Conservation (phyloP, 1,140 invertebrate genomes). For the Pseudachorutes palmiensis region DNA sequence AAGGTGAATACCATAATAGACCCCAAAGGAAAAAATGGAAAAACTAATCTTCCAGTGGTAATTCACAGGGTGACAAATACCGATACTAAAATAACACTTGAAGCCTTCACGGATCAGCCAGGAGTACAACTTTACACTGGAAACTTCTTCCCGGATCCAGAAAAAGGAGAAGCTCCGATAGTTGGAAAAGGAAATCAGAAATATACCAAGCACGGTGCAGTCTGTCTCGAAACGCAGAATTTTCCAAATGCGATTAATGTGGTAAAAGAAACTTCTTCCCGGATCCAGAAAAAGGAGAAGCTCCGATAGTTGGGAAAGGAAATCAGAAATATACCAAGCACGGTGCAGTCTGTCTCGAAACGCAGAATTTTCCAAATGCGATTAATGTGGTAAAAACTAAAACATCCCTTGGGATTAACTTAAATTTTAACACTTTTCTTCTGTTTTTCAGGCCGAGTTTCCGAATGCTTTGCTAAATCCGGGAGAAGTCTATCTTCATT, state of each 20-base stretch:
- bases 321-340: conserved; percentile 63
- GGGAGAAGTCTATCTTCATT: conserved; percentile 59
- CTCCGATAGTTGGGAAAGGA: conserved; percentile 56
- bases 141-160: conserved; percentile 58
- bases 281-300: conserved; percentile 39
- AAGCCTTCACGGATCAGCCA: conserved; percentile 74
- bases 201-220: conserved; percentile 69
- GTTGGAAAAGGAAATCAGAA: conserved; percentile 58
- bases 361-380: conserved; percentile 86
- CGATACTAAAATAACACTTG: conserved; percentile 58
- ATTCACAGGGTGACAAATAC: conserved; percentile 56
- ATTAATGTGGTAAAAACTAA: conserved; percentile 62
- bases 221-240: conserved; percentile 86
- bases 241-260: conserved; percentile 86
- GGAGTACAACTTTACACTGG: conserved; percentile 84
- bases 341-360: conserved; percentile 78
- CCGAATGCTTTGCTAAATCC: conserved; percentile 63
- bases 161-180: conserved; percentile 41
- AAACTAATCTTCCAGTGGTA: conserved; percentile 17
- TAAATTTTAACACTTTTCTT: conserved; percentile 33
- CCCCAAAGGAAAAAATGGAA: not conserved
- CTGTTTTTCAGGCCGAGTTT: conserved; percentile 57
- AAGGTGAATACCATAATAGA: not conserved
- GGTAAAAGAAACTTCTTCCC: conserved; percentile 64
- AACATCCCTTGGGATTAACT: conserved; percentile 29